Evolutionary conservation across 2,113 vertebrate genomes (phyloP).

Genomic region (Sigmodon hispidus): DNA sequence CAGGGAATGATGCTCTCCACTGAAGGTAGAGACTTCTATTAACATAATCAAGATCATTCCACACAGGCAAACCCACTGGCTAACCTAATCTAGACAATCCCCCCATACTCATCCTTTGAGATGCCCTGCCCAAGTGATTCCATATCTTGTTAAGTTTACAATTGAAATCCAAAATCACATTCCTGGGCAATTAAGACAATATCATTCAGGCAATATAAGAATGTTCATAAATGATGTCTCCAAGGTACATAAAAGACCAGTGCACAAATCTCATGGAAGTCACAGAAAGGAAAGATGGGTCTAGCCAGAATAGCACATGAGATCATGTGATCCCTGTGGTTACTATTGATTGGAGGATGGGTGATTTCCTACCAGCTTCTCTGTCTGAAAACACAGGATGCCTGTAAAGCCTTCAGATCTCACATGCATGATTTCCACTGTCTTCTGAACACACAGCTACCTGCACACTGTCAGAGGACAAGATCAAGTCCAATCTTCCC

Average conservation of each 20-base stretch:
- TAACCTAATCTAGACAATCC: neutral
- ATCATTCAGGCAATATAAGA: neutral
- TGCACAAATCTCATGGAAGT: neutral
- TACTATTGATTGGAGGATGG: neutral
- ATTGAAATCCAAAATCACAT: neutral
- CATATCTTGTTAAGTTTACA: neutral
- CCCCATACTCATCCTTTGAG: no score
- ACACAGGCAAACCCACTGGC: neutral
- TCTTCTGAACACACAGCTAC: neutral
- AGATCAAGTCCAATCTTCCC: neutral
- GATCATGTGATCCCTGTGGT: neutral
- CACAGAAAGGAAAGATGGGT: neutral
- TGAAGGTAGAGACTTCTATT: neutral
- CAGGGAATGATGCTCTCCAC: neutral
- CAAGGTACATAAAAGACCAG: neutral
- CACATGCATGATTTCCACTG: neutral
- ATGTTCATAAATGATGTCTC: neutral
- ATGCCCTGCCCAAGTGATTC: no score
- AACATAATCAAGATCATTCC: neutral
- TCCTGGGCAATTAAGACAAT: neutral
- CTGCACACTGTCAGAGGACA: neutral
- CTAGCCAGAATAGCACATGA: rapidly evolving
- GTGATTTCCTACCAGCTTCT: neutral
- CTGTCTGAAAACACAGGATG: neutral
- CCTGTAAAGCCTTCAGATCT: neutral